Conservation (phyloP, 2,888 invertebrate genomes). For the Chrysodeixis includens region DNA sequence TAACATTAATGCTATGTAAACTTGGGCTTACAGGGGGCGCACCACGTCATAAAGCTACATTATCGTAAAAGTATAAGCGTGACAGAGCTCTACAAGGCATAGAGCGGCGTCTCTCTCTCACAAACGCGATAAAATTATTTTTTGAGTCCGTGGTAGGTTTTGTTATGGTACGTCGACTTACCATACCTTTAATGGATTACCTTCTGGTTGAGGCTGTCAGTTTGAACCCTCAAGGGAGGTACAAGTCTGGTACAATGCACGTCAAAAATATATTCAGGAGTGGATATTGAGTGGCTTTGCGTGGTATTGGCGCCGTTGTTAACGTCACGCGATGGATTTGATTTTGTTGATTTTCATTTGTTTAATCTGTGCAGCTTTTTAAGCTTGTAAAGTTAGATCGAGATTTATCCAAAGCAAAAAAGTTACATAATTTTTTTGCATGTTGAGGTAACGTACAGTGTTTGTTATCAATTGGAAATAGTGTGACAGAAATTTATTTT, state of each 20-base stretch:
- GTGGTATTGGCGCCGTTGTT: conserved; percentile 46
- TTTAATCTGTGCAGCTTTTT: conserved; percentile 1
- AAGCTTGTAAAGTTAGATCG: too few relatives aligned
- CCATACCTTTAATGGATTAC: conserved; percentile 66
- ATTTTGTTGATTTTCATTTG: conserved; percentile 25
- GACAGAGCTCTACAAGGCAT: too few relatives aligned
- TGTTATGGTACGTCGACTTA: conserved; percentile 61
- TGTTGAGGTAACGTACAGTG: too few relatives aligned
- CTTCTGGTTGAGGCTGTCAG: conserved; percentile 62
- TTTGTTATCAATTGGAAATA: too few relatives aligned
- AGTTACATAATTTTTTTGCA: too few relatives aligned
- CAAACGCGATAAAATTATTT: too few relatives aligned
- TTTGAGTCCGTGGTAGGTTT: not conserved
- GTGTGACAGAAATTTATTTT: too few relatives aligned
- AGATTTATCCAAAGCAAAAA: too few relatives aligned
- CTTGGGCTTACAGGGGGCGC: conserved; percentile 17
- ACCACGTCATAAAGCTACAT: too few relatives aligned
- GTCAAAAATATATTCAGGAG: conserved; percentile 69
- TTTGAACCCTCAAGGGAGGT: conserved; percentile 58
- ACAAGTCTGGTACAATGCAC: conserved; percentile 61
- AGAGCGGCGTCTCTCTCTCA: too few relatives aligned
- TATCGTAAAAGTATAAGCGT: too few relatives aligned
- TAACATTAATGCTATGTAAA: conserved; percentile 37
- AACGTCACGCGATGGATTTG: conserved; percentile 27
- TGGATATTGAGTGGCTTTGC: conserved; percentile 61